These are phyloP conservation scores for Galaxea fascicularis DNA, from an alignment of 92 coral and sea anemone species.

Conservation along the genomic window DNA sequence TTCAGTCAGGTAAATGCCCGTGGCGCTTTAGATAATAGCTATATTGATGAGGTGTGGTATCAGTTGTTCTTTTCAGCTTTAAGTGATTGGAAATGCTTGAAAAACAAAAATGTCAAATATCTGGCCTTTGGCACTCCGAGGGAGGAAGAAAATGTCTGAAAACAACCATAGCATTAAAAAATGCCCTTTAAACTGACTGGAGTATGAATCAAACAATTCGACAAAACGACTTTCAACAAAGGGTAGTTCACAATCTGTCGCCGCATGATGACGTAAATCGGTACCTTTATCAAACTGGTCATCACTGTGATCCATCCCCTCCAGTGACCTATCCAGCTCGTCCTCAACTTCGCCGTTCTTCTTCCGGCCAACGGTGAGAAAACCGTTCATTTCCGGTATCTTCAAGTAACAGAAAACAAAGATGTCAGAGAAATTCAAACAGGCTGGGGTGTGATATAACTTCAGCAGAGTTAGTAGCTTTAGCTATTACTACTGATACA, in stretches of 20 bases:
- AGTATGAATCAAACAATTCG: too few relatives aligned
- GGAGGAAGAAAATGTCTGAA: too few relatives aligned
- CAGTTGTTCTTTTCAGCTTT: too few relatives aligned
- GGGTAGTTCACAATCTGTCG: background rate
- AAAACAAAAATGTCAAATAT: too few relatives aligned
- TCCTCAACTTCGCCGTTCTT: constrained; percentile 78
- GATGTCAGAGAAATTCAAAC: background rate
- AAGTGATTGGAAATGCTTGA: too few relatives aligned
- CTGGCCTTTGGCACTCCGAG: too few relatives aligned
- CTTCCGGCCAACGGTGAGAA: constrained; percentile 73
- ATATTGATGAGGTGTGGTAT: too few relatives aligned
- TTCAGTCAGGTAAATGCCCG: background rate
- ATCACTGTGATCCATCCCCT: constrained; percentile 86
- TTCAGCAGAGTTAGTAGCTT: background rate
- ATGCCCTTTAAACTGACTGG: too few relatives aligned
- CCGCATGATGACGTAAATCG: background rate
- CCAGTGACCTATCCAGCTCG: constrained; percentile 87
- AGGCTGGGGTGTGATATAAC: background rate
- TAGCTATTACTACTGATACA: too few relatives aligned
- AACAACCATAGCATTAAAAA: too few relatives aligned
- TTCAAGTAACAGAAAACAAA: constrained; percentile 15
- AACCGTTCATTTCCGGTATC: constrained; percentile 92
- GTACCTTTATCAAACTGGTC: constrained; percentile 78
- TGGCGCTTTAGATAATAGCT: too few relatives aligned
- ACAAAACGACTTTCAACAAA: too few relatives aligned